phyloP scores from a whole-genome alignment of 1,140 invertebrate genomes.

The Vanessa tameamea region DNA sequence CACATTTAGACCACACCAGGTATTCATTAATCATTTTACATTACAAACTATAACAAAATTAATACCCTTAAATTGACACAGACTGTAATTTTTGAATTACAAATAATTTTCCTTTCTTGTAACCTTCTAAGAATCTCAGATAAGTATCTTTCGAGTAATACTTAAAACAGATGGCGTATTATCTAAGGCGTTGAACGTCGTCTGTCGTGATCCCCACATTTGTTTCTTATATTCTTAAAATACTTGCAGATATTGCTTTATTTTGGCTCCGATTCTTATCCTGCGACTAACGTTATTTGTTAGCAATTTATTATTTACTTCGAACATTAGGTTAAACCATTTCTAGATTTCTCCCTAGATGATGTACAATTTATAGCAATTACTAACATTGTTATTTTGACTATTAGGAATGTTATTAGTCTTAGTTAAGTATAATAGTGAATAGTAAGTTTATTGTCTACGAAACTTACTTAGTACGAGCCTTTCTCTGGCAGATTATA shows the following conservation, averaged over 20 bases:
- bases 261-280: constrained; percentile 2
- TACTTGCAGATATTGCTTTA: constrained; percentile 7
- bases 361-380: background rate
- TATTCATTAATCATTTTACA: too few relatives aligned
- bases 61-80: too few relatives aligned
- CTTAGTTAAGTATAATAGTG: too few relatives aligned
- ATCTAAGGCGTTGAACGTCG: background rate
- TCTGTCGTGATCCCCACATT: constrained; percentile 3
- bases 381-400: background rate
- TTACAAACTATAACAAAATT: too few relatives aligned
- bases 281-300: background rate
- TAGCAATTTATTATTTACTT: background rate
- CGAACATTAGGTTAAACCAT: background rate
- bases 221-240: background rate
- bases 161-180: background rate
- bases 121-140: too few relatives aligned
- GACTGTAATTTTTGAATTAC: too few relatives aligned
- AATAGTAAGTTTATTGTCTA: too few relatives aligned
- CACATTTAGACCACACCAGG: too few relatives aligned
- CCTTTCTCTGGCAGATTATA: too few relatives aligned
- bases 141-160: background rate
- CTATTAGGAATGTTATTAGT: background rate
- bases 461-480: too few relatives aligned
- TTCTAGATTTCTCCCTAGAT: background rate
- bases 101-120: too few relatives aligned